Evolutionary conservation across 2,113 vertebrate genomes (phyloP), one percentile per base, ranked within the genome.

Genomic region (Bos indicus): DNA sequence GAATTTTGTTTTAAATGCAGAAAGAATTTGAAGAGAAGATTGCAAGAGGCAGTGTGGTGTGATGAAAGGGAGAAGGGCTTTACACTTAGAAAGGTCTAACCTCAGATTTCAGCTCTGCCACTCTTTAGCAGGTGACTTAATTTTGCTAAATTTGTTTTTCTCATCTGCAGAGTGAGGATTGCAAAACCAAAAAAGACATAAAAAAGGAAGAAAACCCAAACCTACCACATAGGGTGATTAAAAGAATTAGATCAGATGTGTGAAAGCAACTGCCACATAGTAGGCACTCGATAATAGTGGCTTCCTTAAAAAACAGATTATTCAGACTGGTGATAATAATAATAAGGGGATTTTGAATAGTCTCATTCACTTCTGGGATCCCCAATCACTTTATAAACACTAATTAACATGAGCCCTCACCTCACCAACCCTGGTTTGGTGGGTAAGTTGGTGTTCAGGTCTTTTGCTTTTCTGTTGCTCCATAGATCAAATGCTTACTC

Each of bases 121-220:
- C 64, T 94, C 91, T 81, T 54, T 57, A 64, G n/a, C 78, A 85
- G 74, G 82, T 94, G 77, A 87, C 33, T 95, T 89, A 10, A 62
- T 95, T 71, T 88, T 88, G 90, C 93, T 95, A 51, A 95, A 80
- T 91, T 85, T 85, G 33, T 25, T 78, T 97, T 95, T 88, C 60
- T 81, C 51, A 84, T 88, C n/a, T 17, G 16, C 30, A 62, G 26
- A 54, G 56, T 93, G 60, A 96, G 17, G 54, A 46, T 92, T 57
- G n/a, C 51, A 26, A 15, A 36, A 51, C 43, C 33, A 14, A 36
- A 82, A 56, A 40, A 40, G 23, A 30, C 51, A n/a, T 77, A 19
- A 36, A 25, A 85, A 88, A 56, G 46, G 52, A 93, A 83, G 83
- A 78, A 83, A 88, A 81, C 43, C 21, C 51, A 93, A 86, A 94